phyloP scores from a whole-genome alignment of 2,113 vertebrate species.

The Atrichornis clamosus region DNA sequence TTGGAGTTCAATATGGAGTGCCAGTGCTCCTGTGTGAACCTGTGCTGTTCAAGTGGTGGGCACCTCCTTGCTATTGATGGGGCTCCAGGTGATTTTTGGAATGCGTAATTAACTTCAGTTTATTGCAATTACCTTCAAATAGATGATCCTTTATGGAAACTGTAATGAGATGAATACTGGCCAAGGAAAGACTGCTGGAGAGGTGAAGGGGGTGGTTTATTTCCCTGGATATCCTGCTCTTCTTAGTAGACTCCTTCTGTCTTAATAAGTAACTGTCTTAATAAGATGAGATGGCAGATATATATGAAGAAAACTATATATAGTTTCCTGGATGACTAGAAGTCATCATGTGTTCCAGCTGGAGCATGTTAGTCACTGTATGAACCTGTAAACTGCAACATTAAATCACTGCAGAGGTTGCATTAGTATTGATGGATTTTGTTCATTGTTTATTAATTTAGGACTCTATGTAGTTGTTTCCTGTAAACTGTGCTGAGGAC shows the following conservation, averaged over 20 bases:
- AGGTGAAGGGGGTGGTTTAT: neutral
- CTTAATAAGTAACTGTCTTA: neutral
- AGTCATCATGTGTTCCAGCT: neutral
- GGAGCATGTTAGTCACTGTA: neutral
- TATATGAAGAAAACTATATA: neutral
- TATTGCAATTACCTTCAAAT: neutral
- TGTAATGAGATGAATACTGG: neutral
- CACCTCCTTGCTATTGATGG: neutral
- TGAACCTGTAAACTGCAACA: neutral
- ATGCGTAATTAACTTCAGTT: neutral
- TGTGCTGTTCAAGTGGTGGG: neutral
- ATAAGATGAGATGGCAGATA: neutral
- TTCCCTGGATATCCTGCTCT: neutral
- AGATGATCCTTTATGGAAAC: neutral
- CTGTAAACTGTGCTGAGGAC: neutral
- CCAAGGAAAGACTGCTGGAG: neutral
- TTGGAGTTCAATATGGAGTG: neutral
- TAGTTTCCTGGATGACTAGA: neutral
- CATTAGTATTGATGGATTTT: neutral
- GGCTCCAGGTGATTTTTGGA: neutral
- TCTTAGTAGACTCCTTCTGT: neutral
- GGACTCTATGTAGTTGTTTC: neutral
- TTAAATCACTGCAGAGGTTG: neutral
- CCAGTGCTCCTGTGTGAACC: neutral
- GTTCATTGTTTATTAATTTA: neutral